These are phyloP conservation scores for Eulemur rufifrons DNA, from an alignment of 2,113 vertebrate genomes.

Conservation along the genomic window DNA sequence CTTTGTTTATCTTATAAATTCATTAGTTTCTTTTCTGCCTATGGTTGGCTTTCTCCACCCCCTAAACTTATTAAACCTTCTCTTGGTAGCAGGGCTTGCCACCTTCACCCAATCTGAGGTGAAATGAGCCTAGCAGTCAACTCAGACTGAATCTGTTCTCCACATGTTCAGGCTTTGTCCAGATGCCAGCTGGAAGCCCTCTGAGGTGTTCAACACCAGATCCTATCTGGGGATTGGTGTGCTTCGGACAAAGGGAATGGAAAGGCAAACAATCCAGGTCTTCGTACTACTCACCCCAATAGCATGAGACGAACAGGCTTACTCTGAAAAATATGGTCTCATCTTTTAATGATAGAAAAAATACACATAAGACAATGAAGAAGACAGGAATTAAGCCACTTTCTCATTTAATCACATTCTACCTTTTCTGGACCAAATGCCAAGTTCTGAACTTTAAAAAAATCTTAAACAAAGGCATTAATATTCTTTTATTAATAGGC, in stretches of 20 bases:
- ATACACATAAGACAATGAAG: not conserved
- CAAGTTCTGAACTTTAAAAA: not conserved
- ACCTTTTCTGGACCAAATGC: not conserved
- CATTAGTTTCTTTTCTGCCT: not conserved
- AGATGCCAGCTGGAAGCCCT: conserved; percentile 39
- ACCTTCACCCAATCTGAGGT: not conserved
- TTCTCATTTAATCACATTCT: not conserved
- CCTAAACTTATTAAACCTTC: not conserved
- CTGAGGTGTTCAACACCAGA: not conserved
- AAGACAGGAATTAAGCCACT: not conserved
- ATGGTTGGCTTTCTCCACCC: not conserved
- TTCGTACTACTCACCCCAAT: not conserved
- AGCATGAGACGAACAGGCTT: not conserved
- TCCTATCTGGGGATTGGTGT: not conserved
- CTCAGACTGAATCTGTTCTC: conserved; percentile 40
- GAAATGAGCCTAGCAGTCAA: not conserved
- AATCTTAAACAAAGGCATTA: not conserved
- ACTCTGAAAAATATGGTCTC: not conserved
- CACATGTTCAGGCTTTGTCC: not conserved
- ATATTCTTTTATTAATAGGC: not conserved
- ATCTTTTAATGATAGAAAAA: not conserved
- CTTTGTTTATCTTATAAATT: not conserved
- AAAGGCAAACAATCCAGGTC: not conserved
- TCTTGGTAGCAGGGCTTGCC: not conserved
- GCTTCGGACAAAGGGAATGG: not conserved